Percentiles rank a stretch among this genome's conserved stretches.
phyloP scores from a whole-genome alignment of 2,797 vertebrate species.

The Tympanoctomys barrerae region DNA sequence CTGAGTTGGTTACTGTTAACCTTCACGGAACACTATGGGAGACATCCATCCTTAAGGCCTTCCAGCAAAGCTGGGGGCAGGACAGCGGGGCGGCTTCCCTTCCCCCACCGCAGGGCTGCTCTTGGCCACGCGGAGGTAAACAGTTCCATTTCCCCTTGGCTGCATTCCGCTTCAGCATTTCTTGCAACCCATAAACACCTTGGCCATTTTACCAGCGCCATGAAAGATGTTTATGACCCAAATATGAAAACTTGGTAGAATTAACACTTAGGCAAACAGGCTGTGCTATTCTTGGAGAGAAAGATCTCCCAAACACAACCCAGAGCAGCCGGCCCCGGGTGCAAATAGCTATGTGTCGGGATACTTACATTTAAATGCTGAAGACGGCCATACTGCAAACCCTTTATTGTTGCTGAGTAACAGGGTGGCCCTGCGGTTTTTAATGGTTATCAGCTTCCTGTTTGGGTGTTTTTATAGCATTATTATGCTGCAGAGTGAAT shows the following conservation, averaged over 20 bases:
- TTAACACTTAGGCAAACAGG: conserved; percentile 42
- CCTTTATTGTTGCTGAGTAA: conserved; percentile 47
- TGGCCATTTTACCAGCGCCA: conserved; percentile 81
- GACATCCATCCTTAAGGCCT: conserved; percentile 75
- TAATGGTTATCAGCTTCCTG: conserved; percentile 74
- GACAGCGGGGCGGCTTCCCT: neutral
- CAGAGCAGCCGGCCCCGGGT: neutral
- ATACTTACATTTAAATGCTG: neutral
- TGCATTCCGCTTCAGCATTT: conserved; percentile 79
- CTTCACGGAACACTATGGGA: conserved; percentile 79
- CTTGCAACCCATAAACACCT: conserved; percentile 87
- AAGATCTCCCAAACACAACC: neutral
- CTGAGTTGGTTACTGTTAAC: conserved; percentile 30
- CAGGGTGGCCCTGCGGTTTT: conserved; percentile 55
- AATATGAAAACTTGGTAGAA: conserved; percentile 79
- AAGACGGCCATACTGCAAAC: fast-evolving
- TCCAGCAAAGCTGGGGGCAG: conserved; percentile 54
- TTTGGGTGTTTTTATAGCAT: conserved; percentile 84
- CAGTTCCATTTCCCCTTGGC: conserved; percentile 64
- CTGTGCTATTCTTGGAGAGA: neutral
- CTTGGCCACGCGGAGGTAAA: neutral
- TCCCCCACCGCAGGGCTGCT: neutral
- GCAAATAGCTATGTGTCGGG: neutral
- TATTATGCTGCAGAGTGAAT: conserved; percentile 84
- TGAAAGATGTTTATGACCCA: conserved; percentile 86